Evolutionary conservation across 2,113 vertebrate species (phyloP).

Genomic region (Pithys albifrons): DNA sequence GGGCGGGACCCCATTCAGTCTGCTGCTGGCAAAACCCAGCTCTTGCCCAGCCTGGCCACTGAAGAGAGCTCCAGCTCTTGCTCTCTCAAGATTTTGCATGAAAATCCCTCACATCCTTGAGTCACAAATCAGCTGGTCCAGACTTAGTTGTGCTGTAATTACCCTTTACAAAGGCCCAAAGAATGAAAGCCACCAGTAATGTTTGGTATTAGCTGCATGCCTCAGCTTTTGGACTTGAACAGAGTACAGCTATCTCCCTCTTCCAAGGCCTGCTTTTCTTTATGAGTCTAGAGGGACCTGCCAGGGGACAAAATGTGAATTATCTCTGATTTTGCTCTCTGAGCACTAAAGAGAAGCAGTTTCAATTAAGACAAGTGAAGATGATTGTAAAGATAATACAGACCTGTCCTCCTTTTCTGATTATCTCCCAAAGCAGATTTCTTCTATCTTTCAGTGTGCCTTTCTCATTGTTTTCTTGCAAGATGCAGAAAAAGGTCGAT

Average conservation of each 20-base stretch:
- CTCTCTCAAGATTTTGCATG: not conserved
- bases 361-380: conserved; percentile 40
- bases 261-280: conserved; percentile 46
- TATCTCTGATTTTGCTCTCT: conserved; percentile 5
- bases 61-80: conserved; percentile 8
- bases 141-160: not conserved
- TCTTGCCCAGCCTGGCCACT: not conserved
- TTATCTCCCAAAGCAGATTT: conserved; percentile 29
- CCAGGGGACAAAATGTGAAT: conserved; percentile 32
- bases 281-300: conserved; percentile 6
- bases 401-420: not conserved
- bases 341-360: not conserved
- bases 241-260: conserved; percentile 11
- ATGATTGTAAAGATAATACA: conserved; percentile 20
- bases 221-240: conserved; percentile 2
- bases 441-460: not conserved
- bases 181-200: conserved; percentile 43
- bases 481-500: not conserved
- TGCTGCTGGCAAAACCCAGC: conserved; percentile 25
- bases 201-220: conserved; percentile 37
- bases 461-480: not conserved
- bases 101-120: conserved; percentile 3
- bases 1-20: conserved; percentile 1
- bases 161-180: conserved; percentile 7
- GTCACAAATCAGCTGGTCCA: not conserved